Evolutionary conservation across 2,113 vertebrate species (phyloP).

Genomic region (Zosterops japonicus): DNA sequence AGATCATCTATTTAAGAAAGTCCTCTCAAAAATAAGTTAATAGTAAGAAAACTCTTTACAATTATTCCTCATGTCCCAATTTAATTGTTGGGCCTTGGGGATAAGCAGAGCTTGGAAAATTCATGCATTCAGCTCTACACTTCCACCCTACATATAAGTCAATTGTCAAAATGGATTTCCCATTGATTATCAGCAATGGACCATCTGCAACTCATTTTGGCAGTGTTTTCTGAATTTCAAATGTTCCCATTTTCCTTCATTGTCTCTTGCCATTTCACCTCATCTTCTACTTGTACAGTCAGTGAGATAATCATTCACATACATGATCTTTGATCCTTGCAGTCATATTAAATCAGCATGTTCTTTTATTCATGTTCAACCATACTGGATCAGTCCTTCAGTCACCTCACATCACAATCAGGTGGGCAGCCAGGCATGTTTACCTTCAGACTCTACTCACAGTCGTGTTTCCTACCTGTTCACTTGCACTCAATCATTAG

Average conservation of each 20-base stretch:
- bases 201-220: neutral
- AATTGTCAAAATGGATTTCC: neutral
- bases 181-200: neutral
- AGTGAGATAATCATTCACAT: neutral
- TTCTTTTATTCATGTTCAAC: neutral
- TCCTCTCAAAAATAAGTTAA: neutral
- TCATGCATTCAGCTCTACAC: neutral
- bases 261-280: neutral
- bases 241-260: neutral
- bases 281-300: neutral
- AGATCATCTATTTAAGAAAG: neutral
- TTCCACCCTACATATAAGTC: neutral
- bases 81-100: neutral
- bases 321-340: neutral
- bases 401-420: neutral
- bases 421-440: neutral
- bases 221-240: neutral
- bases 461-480: neutral
- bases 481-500: neutral
- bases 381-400: conserved; percentile 13
- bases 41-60: neutral
- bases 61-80: neutral
- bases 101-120: neutral
- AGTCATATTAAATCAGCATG: neutral
- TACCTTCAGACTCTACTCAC: neutral